Evolutionary conservation across 1,140 invertebrate species (phyloP).

Genomic region (Ceratosolen fusciceps): DNA sequence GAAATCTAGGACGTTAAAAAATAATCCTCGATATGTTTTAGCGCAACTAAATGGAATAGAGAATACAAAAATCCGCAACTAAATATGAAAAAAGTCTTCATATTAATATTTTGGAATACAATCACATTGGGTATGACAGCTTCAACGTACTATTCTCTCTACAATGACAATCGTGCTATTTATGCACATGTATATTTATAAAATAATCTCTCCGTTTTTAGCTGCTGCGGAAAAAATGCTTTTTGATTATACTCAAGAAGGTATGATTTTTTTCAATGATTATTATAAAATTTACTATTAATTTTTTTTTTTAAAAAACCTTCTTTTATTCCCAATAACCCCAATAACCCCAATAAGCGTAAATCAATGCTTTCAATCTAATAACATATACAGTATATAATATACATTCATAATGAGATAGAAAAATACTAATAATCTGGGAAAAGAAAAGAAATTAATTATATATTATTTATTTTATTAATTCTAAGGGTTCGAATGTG

Average conservation of each 20-base stretch:
- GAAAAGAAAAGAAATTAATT: too few relatives aligned
- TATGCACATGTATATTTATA: not conserved
- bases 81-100: slow-evolving; percentile 8
- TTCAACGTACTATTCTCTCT: not conserved
- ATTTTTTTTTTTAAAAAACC: too few relatives aligned
- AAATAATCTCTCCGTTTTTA: not conserved
- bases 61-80: not conserved
- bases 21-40: too few relatives aligned
- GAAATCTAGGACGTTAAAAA: too few relatives aligned
- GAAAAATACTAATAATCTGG: too few relatives aligned
- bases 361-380: too few relatives aligned
- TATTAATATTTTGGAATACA: not conserved
- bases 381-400: not conserved
- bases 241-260: slow-evolving; percentile 5
- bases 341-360: too few relatives aligned
- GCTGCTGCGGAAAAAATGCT: not conserved
- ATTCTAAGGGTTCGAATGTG: too few relatives aligned
- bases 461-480: not conserved
- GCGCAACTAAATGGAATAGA: too few relatives aligned
- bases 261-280: slow-evolving; percentile 9
- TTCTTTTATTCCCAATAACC: too few relatives aligned
- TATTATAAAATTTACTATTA: not conserved
- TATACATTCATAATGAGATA: too few relatives aligned
- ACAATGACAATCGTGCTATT: not conserved
- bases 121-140: not conserved